A percentile compares a stretch with the other conserved stretches of the same genome.
These are phyloP conservation scores for Ditula angustiorana DNA, from an alignment of 2,888 invertebrate genomes.

Conservation along the genomic window DNA sequence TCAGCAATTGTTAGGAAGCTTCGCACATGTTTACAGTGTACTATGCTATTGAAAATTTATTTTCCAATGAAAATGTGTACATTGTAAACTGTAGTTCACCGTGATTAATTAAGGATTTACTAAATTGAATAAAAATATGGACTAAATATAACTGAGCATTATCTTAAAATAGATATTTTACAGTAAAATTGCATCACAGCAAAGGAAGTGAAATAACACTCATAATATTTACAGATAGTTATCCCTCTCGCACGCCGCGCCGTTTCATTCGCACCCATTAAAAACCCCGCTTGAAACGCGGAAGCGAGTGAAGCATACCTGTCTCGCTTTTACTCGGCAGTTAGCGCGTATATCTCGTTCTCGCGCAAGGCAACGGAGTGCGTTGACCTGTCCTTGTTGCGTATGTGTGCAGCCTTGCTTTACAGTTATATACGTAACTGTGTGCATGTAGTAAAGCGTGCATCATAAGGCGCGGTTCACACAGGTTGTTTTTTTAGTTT, in stretches of 20 bases:
- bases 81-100: background rate
- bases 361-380: slow-evolving; percentile 83
- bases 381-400: slow-evolving; percentile 85
- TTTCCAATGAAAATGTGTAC: background rate
- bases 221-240: slow-evolving; percentile 81
- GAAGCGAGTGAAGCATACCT: slow-evolving; percentile 55
- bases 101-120: background rate
- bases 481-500: slow-evolving; percentile 54
- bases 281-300: slow-evolving; percentile 60
- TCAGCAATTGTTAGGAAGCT: background rate
- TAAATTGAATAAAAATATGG: slow-evolving; percentile 10
- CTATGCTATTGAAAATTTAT: background rate
- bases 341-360: slow-evolving; percentile 60
- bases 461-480: slow-evolving; percentile 76
- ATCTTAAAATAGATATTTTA: slow-evolving; percentile 77
- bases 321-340: slow-evolving; percentile 57
- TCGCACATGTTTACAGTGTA: too few relatives aligned
- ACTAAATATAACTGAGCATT: slow-evolving; percentile 59
- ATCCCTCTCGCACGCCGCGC: slow-evolving; percentile 68
- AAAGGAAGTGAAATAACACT: slow-evolving; percentile 84
- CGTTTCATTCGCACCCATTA: slow-evolving; percentile 72
- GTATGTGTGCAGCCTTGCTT: slow-evolving; percentile 84
- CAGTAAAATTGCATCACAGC: slow-evolving; percentile 80
- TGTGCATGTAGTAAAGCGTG: slow-evolving; percentile 69
- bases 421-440: slow-evolving; percentile 73